Conservation (phyloP, 2,888 invertebrate species). For the Argyresthia albistria region DNA sequence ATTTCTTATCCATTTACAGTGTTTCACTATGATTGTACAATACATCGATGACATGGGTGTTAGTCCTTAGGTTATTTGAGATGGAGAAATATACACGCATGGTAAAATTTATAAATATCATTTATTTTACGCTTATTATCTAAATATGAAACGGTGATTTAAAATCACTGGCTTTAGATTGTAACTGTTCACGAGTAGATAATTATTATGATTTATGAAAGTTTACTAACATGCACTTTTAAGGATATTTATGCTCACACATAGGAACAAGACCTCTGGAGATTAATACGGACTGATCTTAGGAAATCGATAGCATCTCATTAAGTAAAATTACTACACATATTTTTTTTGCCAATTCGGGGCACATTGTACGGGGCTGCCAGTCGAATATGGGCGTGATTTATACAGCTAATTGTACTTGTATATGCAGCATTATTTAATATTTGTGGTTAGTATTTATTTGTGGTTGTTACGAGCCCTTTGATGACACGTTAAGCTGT, state of each 20-base stretch:
- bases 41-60: constrained; percentile 54
- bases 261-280: constrained; percentile 7
- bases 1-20: constrained; percentile 63
- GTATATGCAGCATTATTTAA: no score
- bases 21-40: constrained; percentile 63
- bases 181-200: constrained; percentile 11
- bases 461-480: no score
- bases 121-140: neutral
- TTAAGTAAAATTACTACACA: no score
- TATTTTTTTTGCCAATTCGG: no score
- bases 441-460: no score
- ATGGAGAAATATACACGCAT: constrained; percentile 24
- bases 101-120: neutral
- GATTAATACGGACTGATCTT: neutral
- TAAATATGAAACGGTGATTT: constrained; percentile 30
- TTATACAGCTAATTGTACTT: no score
- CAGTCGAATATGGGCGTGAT: no score
- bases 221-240: neutral
- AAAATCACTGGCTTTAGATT: constrained; percentile 33
- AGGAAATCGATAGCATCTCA: neutral
- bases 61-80: constrained; percentile 17
- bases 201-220: neutral
- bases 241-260: neutral
- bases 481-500: no score
- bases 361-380: no score